Evolutionary conservation across 2,797 vertebrate species (phyloP), one percentile per base, ranked within the genome.

Genomic region (Eremophila alpestris): DNA sequence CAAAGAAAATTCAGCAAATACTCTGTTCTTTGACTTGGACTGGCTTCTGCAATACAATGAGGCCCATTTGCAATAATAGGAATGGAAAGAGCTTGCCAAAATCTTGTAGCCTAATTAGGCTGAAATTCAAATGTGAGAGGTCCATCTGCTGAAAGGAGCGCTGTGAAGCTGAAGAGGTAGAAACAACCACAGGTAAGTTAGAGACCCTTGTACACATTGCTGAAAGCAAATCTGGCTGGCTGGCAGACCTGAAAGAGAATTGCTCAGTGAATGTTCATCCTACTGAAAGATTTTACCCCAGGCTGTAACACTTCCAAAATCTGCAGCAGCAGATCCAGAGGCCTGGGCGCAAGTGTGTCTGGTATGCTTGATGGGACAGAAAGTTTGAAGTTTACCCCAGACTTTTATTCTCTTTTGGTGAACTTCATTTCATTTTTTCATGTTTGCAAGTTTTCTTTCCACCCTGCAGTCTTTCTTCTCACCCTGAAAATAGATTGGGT

Each of bases 81-180:
- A 90, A 91, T 29, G 30, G 81, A 48, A 23, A 74, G 38, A 83
- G 43, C 46, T 87, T 93, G 84, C 78, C 89, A 95, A 85, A 89
- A 65, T 45, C 71, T 65, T 59, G 65, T 48, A 46, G 62, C 24
- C 26, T 87, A 88, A 94, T 95, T 94, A 93, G 80, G n/a, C 67
- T 85, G 81, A 92, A 80, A 87, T 91, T 94, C 91, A 92, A 94
- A 95, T 73, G 32, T 86, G 62, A 75, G n/a, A 34, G 45, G 43
- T 64, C 82, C 89, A 94, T 89, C 73, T 95, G 79, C 69, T 95
- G n/a, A 71, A 92, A 96, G 69, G 67, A 55, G 83, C 87, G 78
- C 32, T 67, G 38, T 75, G 67, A 83, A 88, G 36, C 71, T 80
- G 76, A 64, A 85, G 62, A 75, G 46, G 23, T 40, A 63, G 62